Base-by-base conservation (phyloP, 2,113 vertebrate genomes). In the Ammodytes marinus region DNA sequence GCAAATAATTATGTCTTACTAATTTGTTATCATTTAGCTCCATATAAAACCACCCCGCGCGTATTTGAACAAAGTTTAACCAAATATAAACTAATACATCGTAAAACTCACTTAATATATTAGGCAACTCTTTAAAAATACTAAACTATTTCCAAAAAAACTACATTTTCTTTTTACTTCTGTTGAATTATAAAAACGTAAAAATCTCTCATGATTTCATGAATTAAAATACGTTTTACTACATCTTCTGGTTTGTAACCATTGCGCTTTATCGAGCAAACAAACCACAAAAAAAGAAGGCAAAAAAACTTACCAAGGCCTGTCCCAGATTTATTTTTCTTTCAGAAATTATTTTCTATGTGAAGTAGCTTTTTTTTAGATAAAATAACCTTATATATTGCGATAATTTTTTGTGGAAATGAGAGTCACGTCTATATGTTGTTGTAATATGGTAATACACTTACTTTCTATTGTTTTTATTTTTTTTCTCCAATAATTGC, bases 241-340 rank as follows among this genome's bases (percentile, higher is more conserved):
- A 50, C 37, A 45, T 79, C 5, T 42, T 74, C 54, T 71, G 57
- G 65, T 54, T 88, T 74, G 54, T 54, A 79, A n/a, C 69, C 9
- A n/a, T 74, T 53, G 43, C 63, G 27, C 17, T 84, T 83, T 80
- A 88, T 66, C 69, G 75, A 19, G 54, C 67, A 71, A 80, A 88
- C 69, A 83, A 80, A 15, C 74, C 69, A 77, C 57, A 69, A 4
- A 35, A 77, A 71, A 57, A 69, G 13, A 14, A 6, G 47, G 12
- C 49, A 27, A 11, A 27, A 35, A 46, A 7, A 6, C 76, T 42
- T 80, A 46, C 42, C 19, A 43, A 74, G 42, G 52, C 74, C 37
- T 67, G 52, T 46, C 35, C 54, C 69, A 42, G 37, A 42, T 37
- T 54, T 50, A 9, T 68, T 42, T 3, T 19, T 40, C 27, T 49